Evolutionary conservation across 2,888 invertebrate species (phyloP).

Genomic region (Agrotis puta): DNA sequence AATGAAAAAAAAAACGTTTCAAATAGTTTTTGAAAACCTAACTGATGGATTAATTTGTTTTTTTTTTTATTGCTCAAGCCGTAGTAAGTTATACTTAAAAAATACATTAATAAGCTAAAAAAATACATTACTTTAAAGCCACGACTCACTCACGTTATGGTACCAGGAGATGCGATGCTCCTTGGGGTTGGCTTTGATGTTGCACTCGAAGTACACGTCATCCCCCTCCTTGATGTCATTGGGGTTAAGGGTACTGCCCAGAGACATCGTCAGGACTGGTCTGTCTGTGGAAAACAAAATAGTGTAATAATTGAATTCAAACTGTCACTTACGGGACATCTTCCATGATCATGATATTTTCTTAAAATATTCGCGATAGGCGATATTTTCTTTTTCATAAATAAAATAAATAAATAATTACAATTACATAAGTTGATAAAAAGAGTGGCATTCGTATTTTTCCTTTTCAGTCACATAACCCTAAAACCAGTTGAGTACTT

Average conservation of each 20-base stretch:
- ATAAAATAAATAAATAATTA: no score
- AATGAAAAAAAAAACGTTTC: no score
- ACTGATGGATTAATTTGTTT: no score
- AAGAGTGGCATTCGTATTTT: no score
- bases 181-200: slow-evolving; percentile 95
- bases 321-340: no score
- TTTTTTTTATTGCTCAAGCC: no score
- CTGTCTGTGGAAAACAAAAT: slow-evolving; percentile 73
- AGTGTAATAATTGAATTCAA: not conserved
- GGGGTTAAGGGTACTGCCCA: slow-evolving; percentile 96
- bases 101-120: not conserved
- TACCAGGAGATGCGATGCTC: slow-evolving; percentile 96
- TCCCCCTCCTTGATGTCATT: slow-evolving; percentile 97
- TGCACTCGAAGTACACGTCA: slow-evolving; percentile 97
- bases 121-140: slow-evolving; percentile 14
- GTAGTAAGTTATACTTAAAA: no score
- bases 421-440: no score
- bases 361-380: no score
- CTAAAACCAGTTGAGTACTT: slow-evolving; percentile 15
- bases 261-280: slow-evolving; percentile 91
- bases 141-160: slow-evolving; percentile 94
- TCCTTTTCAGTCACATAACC: not conserved
- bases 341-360: no score
- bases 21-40: no score
- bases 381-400: no score